Percentiles rank a stretch among this genome's conserved stretches.
These are phyloP conservation scores for Zootoca vivipara DNA, from an alignment of 2,113 vertebrate species.

Conservation along the genomic window DNA sequence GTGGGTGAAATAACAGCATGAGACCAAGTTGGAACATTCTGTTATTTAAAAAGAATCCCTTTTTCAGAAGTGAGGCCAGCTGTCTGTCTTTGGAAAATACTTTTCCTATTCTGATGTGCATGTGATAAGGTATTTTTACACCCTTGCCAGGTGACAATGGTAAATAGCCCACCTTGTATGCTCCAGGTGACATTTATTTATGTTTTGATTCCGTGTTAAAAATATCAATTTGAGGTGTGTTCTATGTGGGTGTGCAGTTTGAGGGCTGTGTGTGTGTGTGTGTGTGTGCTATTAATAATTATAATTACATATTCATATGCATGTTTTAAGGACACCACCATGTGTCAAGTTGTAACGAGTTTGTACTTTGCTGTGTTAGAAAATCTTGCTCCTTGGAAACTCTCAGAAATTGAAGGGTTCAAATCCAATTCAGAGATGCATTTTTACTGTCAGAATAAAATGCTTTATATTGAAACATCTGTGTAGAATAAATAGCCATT, in stretches of 20 bases:
- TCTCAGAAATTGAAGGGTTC: background rate
- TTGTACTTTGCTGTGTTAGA: too few relatives aligned
- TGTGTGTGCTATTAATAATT: background rate
- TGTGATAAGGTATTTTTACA: background rate
- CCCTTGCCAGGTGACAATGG: background rate
- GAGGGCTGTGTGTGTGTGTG: background rate
- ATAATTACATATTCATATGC: background rate
- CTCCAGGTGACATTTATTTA: background rate
- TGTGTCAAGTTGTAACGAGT: background rate
- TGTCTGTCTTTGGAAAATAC: slow-evolving; percentile 33
- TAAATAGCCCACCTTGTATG: background rate
- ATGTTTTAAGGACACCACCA: background rate
- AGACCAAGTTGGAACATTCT: background rate
- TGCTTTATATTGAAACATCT: background rate
- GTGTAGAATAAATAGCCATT: background rate
- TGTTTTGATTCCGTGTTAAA: background rate
- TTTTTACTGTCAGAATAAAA: background rate
- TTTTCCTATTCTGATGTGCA: slow-evolving; percentile 8
- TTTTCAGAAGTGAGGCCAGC: background rate
- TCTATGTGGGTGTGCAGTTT: background rate
- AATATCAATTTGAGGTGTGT: background rate
- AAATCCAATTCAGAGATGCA: background rate
- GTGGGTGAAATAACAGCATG: slow-evolving; percentile 11
- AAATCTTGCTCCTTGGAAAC: background rate
- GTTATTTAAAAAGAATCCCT: background rate